Percentiles rank a stretch among this genome's conserved stretches.
Conservation (phyloP, 2,797 vertebrate genomes). For the Onychomys torridus region DNA sequence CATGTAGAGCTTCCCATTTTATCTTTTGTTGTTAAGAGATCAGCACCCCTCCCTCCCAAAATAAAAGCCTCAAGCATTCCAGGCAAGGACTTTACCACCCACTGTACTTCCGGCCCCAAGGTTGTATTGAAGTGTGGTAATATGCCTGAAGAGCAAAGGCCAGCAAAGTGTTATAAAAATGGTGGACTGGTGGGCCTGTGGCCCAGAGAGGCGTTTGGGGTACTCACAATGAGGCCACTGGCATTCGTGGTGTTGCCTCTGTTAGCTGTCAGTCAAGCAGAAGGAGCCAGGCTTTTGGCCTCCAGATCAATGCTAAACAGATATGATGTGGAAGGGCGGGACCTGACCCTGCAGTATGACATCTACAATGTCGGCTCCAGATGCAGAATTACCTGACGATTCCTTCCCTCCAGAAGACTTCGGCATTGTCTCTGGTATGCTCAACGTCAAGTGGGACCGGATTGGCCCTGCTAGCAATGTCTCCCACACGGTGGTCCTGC, state of each 20-base stretch:
- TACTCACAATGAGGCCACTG: conserved; percentile 88
- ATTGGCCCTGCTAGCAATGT: conserved; percentile 97
- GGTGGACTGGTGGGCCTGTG: too few relatives aligned
- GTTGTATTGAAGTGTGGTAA: neutral
- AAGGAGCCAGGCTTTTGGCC: conserved; percentile 95
- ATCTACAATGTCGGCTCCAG: conserved; percentile 98
- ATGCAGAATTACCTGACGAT: conserved; percentile 97
- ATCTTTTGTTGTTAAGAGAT: neutral
- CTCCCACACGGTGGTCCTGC: conserved; percentile 96
- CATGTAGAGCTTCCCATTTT: neutral
- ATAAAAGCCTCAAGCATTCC: neutral
- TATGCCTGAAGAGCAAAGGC: neutral
- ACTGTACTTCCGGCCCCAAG: neutral
- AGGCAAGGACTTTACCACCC: neutral
- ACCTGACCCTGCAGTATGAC: conserved; percentile 97
- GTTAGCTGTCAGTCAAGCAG: conserved; percentile 85
- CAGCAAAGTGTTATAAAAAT: neutral
- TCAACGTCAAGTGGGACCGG: conserved; percentile 98
- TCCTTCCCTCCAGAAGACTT: conserved; percentile 98
- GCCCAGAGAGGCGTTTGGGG: too few relatives aligned
- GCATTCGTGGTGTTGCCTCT: conserved; percentile 85
- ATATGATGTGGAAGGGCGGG: conserved; percentile 96
- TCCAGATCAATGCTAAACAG: conserved; percentile 96
- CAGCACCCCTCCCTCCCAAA: neutral
- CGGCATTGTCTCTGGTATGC: conserved; percentile 97